Conservation (phyloP, 1,140 invertebrate species). For the Drosophila auraria region DNA sequence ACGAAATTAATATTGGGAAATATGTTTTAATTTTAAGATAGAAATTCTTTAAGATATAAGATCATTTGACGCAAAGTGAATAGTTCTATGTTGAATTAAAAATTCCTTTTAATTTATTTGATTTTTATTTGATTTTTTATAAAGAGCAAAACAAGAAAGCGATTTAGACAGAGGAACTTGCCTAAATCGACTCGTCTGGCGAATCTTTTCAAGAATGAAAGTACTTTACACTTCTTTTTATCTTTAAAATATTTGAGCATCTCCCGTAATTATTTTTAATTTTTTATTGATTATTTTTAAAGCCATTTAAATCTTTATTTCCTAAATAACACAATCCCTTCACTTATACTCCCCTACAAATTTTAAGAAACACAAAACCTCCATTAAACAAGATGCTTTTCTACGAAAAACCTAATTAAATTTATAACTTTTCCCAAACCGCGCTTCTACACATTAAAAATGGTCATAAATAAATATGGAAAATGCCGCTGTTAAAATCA, state of each 20-base stretch:
- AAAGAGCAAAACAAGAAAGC: too few relatives aligned
- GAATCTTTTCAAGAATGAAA: not conserved
- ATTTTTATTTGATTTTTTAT: too few relatives aligned
- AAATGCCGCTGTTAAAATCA: slow-evolving; percentile 16
- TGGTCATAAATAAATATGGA: slow-evolving; percentile 30
- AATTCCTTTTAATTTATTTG: too few relatives aligned
- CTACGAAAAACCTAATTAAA: not conserved
- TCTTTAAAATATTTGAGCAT: too few relatives aligned
- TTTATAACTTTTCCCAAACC: slow-evolving; percentile 2
- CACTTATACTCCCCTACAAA: not conserved
- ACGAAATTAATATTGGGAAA: not conserved
- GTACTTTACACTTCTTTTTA: too few relatives aligned
- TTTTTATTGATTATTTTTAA: not conserved
- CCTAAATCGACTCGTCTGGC: not conserved
- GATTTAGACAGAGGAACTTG: too few relatives aligned
- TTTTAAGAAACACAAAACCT: not conserved
- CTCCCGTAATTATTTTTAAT: not conserved
- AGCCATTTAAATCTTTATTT: not conserved
- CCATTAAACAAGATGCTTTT: not conserved
- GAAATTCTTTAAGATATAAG: too few relatives aligned
- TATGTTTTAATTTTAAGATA: not conserved
- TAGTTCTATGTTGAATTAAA: not conserved
- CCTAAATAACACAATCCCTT: not conserved
- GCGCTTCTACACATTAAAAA: slow-evolving; percentile 12
- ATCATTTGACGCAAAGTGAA: not conserved